Evolutionary conservation across 2,888 invertebrate species (phyloP), one percentile per base, ranked within the genome.

Genomic region (Erynnis tages): DNA sequence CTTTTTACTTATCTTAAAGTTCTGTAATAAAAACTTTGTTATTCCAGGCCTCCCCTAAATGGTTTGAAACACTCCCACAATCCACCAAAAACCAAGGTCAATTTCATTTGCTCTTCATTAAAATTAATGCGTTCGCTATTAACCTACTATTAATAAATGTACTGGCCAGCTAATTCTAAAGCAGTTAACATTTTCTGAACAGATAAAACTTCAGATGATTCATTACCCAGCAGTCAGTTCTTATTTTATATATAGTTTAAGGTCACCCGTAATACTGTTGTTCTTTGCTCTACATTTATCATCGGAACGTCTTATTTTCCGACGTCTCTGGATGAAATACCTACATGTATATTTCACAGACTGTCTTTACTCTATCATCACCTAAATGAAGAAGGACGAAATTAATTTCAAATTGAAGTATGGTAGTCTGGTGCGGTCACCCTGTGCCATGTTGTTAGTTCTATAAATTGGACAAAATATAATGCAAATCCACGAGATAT

Each of bases 211-310:
- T 44, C 10, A 44, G 10, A 44, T 52, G 52, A 44, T 29, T 47
- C 47, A 47, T 46, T 27, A 25, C 25, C 25, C 27, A 25, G 11
- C 43, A 27, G 10, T 25, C 35, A 29, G 43, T 27, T 50, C 49
- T 50, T 50, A 50, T 50, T 50, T 43, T 50, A 50, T 32, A 49
- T 49, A 49, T 50, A 50, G 43, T 50, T 44, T 50, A 50, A 50
- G 50, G 50, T 44, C 50, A 38, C 13, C 10, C 27, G 46, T 29
- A 34, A 49, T 41, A 17, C 11, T 16, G 30, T 48, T 41, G 41
- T 19, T 34, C 41, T 40, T 27, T 23, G 25, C 41, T 34, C 41
- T 10, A 17, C 25, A 34, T 16, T 13, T 16, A 27, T 45, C 23
- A 30, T 34, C 23, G 23, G 2, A 17, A 34, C 16, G 23, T 34